Percentiles rank a stretch among this genome's conserved stretches.
phyloP scores from a whole-genome alignment of 2,888 invertebrate species.

The Catocala sponsa region DNA sequence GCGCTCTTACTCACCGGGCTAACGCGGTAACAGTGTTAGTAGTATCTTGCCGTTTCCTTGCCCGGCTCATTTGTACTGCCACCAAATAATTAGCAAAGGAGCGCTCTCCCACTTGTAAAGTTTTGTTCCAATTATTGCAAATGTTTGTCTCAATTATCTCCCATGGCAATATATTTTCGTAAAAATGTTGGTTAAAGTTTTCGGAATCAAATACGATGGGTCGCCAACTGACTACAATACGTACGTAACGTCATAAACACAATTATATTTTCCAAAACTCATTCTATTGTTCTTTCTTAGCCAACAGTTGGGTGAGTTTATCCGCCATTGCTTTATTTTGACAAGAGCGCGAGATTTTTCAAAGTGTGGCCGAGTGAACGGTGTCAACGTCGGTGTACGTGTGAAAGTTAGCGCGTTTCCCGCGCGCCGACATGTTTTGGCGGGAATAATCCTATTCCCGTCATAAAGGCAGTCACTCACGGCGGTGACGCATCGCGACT shows the following conservation, averaged over 20 bases:
- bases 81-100: too few relatives aligned
- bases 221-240: neutral
- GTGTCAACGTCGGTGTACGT: slow-evolving; percentile 40
- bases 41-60: too few relatives aligned
- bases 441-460: slow-evolving; percentile 55
- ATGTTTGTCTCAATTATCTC: too few relatives aligned
- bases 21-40: too few relatives aligned
- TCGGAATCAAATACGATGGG: neutral
- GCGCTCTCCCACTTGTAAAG: too few relatives aligned
- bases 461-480: slow-evolving; percentile 53
- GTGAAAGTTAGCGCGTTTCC: slow-evolving; percentile 65
- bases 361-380: slow-evolving; percentile 25
- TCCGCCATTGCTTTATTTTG: slow-evolving; percentile 11
- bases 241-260: neutral
- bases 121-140: too few relatives aligned
- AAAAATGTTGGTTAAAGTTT: neutral
- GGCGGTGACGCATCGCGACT: slow-evolving; percentile 54
- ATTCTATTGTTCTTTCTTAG: slow-evolving; percentile 12
- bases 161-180: too few relatives aligned
- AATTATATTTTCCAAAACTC: neutral
- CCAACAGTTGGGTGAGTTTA: slow-evolving; percentile 10
- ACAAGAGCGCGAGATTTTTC: slow-evolving; percentile 21
- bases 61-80: too few relatives aligned
- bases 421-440: slow-evolving; percentile 60
- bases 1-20: too few relatives aligned